Conservation (phyloP, 64 coral and sea anemone genomes). For the Dendrophyllia cribrosa region DNA sequence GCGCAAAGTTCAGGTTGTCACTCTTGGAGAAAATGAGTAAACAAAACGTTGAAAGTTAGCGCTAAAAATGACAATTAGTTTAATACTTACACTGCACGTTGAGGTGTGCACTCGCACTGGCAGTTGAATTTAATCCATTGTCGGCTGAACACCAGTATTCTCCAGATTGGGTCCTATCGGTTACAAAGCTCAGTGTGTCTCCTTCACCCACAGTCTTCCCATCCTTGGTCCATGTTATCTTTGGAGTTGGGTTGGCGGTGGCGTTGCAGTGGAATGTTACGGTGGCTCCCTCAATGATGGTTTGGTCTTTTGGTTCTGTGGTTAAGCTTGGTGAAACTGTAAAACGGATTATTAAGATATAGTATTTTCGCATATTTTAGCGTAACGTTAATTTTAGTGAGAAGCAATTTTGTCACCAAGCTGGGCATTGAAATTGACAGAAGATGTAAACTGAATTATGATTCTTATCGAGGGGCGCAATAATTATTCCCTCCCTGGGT, state of each 20-base stretch:
- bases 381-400: not conserved
- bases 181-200: not conserved
- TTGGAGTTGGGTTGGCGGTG: not conserved
- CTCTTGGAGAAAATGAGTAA: too few species aligned
- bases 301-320: not conserved
- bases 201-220: not conserved
- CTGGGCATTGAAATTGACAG: too few species aligned
- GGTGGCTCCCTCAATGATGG: not conserved
- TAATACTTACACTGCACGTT: not conserved
- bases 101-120: not conserved
- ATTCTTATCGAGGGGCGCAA: too few species aligned
- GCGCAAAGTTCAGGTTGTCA: too few species aligned
- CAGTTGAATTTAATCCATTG: not conserved
- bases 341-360: not conserved
- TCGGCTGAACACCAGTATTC: not conserved
- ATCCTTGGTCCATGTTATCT: not conserved
- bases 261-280: not conserved
- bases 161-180: not conserved
- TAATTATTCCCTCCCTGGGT: too few species aligned
- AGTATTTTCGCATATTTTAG: too few species aligned
- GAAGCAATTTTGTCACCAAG: too few species aligned
- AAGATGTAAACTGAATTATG: too few species aligned
- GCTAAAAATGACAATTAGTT: too few species aligned
- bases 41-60: too few species aligned
- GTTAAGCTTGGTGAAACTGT: slow-evolving; percentile 4